Conservation (phyloP, 2,888 invertebrate species). For the Catocala nupta region DNA sequence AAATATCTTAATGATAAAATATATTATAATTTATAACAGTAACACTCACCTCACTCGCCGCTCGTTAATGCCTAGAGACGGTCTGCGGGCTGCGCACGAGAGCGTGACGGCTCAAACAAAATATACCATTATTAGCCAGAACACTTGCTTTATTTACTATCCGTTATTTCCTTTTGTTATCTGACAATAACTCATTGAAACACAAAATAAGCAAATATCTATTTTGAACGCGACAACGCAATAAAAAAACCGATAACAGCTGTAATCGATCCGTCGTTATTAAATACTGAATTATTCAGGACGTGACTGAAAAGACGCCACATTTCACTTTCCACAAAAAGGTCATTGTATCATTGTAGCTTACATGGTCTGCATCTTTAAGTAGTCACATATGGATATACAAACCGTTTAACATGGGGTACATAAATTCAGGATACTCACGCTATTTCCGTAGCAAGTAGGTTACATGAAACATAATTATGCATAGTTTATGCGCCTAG, state of each 20-base stretch:
- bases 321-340: constrained; percentile 49
- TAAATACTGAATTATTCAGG: constrained; percentile 52
- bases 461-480: constrained; percentile 4
- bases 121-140: constrained; percentile 63
- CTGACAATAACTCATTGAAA: constrained; percentile 33
- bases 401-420: constrained; percentile 4
- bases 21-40: constrained; percentile 73
- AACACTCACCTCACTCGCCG: constrained; percentile 57
- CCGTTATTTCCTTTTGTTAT: constrained; percentile 42
- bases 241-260: constrained; percentile 39
- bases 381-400: constrained; percentile 6
- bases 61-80: constrained; percentile 63
- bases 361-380: constrained; percentile 46
- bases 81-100: constrained; percentile 67
- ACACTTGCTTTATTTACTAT: constrained; percentile 57
- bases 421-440: constrained; percentile 6
- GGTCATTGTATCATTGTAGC: constrained; percentile 39
- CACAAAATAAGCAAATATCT: constrained; percentile 28
- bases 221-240: constrained; percentile 22
- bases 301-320: constrained; percentile 45
- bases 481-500: too few relatives aligned
- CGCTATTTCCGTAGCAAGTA: constrained; percentile 16
- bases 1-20: constrained; percentile 63
- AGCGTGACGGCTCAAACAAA: constrained; percentile 72
- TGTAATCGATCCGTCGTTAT: constrained; percentile 52